A percentile compares a stretch with the other conserved stretches of the same genome.
phyloP scores from a whole-genome alignment of 2,888 invertebrate genomes.

The Synergus itoensis region DNA sequence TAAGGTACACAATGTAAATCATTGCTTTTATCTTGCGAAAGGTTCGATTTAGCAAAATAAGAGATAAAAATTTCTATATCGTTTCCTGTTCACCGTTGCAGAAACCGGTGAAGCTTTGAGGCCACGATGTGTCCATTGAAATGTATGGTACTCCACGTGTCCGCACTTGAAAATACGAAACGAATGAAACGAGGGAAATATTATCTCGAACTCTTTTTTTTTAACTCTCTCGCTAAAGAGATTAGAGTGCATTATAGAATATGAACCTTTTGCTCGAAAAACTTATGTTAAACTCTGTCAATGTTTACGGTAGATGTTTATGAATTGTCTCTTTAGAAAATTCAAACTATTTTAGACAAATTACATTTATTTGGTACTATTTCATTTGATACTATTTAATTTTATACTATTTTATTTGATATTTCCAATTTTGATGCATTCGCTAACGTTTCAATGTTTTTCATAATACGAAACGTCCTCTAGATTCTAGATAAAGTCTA shows the following conservation, averaged over 20 bases:
- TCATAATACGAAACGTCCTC: neutral
- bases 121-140: neutral
- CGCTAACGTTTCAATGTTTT: neutral
- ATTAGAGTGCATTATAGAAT: too few relatives aligned
- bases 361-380: neutral
- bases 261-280: neutral
- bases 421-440: neutral
- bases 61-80: neutral
- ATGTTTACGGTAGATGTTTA: neutral
- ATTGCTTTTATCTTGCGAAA: neutral
- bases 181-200: conserved; percentile 43
- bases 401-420: neutral
- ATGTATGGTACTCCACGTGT: neutral
- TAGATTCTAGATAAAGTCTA: too few relatives aligned
- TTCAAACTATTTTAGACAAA: neutral
- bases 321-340: neutral
- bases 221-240: too few relatives aligned
- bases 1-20: neutral
- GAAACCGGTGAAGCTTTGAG: neutral
- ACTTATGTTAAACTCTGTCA: neutral
- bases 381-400: too few relatives aligned
- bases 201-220: neutral
- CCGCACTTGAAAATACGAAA: neutral
- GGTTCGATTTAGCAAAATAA: neutral
- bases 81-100: neutral